Evolutionary conservation across 2,888 invertebrate genomes (phyloP).

Genomic region (Artemia sp.): DNA sequence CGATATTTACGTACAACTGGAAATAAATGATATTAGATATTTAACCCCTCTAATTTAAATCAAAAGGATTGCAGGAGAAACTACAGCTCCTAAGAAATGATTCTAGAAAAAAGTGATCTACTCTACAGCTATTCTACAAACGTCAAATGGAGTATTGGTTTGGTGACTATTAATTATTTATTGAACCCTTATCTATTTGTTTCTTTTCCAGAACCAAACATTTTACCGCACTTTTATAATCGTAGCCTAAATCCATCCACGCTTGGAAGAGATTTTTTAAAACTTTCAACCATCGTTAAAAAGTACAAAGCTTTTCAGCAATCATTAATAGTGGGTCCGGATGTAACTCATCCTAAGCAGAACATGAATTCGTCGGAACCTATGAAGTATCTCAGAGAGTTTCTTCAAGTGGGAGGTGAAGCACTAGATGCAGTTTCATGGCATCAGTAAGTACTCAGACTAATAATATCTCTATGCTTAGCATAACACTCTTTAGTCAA

Average conservation of each 20-base stretch:
- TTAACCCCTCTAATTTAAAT: no score
- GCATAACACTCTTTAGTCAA: no score
- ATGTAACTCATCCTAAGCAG: neutral
- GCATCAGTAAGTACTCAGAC: conserved; percentile 6
- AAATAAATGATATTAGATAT: no score
- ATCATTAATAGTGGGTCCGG: conserved; percentile 13
- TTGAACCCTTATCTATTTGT: neutral
- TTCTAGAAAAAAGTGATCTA: no score
- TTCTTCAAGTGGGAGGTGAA: neutral
- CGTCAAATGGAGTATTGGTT: no score
- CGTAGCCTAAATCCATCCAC: neutral
- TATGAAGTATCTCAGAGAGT: neutral
- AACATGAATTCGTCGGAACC: neutral
- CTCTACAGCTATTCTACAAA: no score
- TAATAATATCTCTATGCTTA: no score
- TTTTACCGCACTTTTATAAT: conserved; percentile 1
- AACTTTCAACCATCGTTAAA: neutral
- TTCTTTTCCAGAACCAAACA: conserved; percentile 1
- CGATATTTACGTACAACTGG: no score
- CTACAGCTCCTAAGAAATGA: no score
- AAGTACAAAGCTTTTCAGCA: conserved; percentile 12
- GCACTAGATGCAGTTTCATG: neutral
- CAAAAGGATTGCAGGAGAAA: no score
- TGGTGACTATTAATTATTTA: no score
- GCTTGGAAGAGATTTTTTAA: neutral